A percentile compares a stretch with the other conserved stretches of the same genome.
phyloP scores from a whole-genome alignment of 1,140 invertebrate genomes.

The Myzus persicae region DNA sequence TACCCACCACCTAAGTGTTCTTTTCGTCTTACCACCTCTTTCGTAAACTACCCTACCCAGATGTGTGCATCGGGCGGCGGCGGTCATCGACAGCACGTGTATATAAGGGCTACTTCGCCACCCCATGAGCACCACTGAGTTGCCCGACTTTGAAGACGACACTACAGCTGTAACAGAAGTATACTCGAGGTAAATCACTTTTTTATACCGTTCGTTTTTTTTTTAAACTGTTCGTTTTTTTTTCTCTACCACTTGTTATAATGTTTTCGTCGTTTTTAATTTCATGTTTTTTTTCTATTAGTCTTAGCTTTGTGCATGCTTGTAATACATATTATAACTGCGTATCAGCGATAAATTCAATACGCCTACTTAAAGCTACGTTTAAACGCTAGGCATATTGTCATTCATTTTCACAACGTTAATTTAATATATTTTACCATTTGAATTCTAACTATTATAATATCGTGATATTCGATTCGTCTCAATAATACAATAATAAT shows the following conservation, averaged over 20 bases:
- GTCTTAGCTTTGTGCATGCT: neutral
- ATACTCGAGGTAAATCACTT: neutral
- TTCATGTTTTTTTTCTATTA: neutral
- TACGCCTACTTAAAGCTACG: neutral
- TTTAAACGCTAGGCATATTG: neutral
- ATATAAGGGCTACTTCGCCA: slow-evolving; percentile 30
- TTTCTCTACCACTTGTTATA: neutral
- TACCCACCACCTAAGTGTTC: neutral
- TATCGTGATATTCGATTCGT: neutral
- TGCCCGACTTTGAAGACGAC: neutral
- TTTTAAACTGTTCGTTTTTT: neutral
- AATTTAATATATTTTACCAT: neutral
- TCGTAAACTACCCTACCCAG: neutral
- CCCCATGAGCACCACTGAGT: neutral
- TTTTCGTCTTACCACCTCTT: neutral
- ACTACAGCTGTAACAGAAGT: neutral
- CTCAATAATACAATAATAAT: neutral
- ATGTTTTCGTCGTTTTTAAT: neutral
- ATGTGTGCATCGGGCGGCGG: neutral
- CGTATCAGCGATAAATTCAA: neutral
- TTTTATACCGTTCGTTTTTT: too few relatives aligned
- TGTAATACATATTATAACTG: neutral
- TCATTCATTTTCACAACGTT: neutral
- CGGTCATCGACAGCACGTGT: neutral
- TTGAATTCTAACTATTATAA: neutral